phyloP scores from a whole-genome alignment of 2,797 vertebrate genomes.

The Sebastes aleutianus region DNA sequence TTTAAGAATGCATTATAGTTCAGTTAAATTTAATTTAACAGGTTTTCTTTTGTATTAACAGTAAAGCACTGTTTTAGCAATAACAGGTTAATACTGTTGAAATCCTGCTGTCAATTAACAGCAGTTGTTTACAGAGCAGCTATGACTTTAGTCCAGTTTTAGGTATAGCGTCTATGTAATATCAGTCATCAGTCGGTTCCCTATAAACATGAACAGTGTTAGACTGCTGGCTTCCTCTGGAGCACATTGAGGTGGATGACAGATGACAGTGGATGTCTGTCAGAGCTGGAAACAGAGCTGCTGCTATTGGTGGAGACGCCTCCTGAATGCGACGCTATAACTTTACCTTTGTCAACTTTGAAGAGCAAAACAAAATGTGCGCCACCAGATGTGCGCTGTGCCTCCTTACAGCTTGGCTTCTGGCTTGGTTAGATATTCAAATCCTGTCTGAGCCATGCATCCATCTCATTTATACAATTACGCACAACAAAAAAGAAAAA shows the following conservation, averaged over 20 bases:
- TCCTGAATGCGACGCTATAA: constrained; percentile 48
- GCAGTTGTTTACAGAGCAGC: too few species aligned
- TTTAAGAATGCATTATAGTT: too few species aligned
- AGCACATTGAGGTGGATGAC: not conserved
- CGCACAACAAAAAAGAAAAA: not conserved
- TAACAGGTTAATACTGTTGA: too few species aligned
- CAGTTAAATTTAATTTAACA: too few species aligned
- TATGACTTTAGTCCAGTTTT: not conserved
- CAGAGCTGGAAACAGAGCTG: not conserved
- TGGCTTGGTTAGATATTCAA: constrained; percentile 78
- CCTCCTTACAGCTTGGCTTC: constrained; percentile 75
- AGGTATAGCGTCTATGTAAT: not conserved
- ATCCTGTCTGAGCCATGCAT: constrained; percentile 60
- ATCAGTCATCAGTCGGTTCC: not conserved
- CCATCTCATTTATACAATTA: constrained; percentile 15
- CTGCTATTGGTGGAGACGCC: constrained; percentile 50
- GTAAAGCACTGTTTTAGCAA: too few species aligned
- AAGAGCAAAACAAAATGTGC: constrained; percentile 50
- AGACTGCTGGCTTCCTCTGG: not conserved
- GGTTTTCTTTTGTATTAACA: too few species aligned
- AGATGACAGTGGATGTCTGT: not conserved
- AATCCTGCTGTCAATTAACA: too few species aligned
- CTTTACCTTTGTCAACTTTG: constrained; percentile 48
- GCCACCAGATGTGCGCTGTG: constrained; percentile 75
- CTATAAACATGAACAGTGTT: too few species aligned